These are phyloP conservation scores for Eubasilissa splendida DNA, from an alignment of 2,888 invertebrate species.

Conservation along the genomic window DNA sequence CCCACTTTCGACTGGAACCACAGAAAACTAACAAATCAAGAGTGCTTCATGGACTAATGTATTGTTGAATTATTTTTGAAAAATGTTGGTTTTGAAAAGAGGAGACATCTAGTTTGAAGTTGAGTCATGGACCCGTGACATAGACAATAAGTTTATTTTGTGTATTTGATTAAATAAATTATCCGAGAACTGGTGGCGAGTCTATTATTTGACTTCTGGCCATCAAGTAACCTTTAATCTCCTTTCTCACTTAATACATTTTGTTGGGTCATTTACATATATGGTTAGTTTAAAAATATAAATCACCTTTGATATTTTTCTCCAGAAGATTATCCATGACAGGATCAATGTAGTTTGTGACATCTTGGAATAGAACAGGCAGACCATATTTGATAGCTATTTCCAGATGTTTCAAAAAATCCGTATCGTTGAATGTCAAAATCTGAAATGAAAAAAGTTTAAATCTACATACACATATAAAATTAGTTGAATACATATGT, in stretches of 20 bases:
- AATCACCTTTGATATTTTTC: constrained; percentile 84
- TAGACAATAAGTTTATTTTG: background rate
- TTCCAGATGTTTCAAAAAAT: constrained; percentile 90
- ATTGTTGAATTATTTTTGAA: too few species aligned
- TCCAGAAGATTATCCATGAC: constrained; percentile 90
- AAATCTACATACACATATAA: too few species aligned
- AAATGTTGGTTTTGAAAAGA: background rate
- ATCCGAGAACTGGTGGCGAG: too few species aligned
- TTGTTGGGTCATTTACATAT: background rate
- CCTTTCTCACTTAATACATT: background rate
- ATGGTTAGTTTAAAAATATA: background rate
- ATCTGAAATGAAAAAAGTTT: constrained; percentile 62
- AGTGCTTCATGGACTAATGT: too few species aligned
- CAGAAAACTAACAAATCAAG: constrained; percentile 16
- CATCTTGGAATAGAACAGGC: constrained; percentile 91
- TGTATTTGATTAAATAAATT: too few species aligned
- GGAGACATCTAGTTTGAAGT: background rate
- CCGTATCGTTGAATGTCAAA: constrained; percentile 87
- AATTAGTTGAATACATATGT: too few species aligned
- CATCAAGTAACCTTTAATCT: too few species aligned
- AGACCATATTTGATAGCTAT: constrained; percentile 92
- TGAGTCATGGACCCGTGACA: background rate
- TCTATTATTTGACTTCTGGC: too few species aligned
- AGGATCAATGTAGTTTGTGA: constrained; percentile 94
- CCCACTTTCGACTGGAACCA: constrained; percentile 75